A percentile compares a stretch with the other conserved stretches of the same genome.
These are phyloP conservation scores for Cosmia pyralina DNA, from an alignment of 2,888 invertebrate species.

Conservation along the genomic window DNA sequence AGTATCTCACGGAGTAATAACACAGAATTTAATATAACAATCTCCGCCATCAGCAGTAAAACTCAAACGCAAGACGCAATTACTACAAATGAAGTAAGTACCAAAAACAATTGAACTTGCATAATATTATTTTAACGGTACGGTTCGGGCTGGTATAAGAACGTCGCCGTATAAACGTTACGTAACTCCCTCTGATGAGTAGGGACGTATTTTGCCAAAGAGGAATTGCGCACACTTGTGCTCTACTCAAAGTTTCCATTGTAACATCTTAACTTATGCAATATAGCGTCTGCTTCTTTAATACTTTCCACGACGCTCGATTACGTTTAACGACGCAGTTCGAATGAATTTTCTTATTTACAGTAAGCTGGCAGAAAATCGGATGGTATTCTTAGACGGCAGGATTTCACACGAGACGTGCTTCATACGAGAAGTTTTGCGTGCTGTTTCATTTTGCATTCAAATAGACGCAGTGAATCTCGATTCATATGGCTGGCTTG, in stretches of 20 bases:
- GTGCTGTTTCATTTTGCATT: conserved; percentile 70
- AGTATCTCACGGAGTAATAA: conserved; percentile 5
- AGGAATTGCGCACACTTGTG: conserved; percentile 87
- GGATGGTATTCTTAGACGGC: conserved; percentile 78
- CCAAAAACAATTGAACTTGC: conserved; percentile 62
- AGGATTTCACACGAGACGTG: conserved; percentile 83
- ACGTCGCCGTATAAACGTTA: conserved; percentile 66
- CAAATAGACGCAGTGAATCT: conserved; percentile 58
- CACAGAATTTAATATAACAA: conserved; percentile 31
- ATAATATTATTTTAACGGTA: conserved; percentile 62
- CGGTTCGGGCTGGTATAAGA: conserved; percentile 46
- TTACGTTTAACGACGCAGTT: conserved; percentile 88
- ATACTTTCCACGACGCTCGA: conserved; percentile 89
- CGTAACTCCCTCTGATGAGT: conserved; percentile 79
- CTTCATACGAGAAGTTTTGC: conserved; percentile 80
- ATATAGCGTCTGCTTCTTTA: conserved; percentile 89
- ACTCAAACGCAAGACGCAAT: conserved; percentile 35
- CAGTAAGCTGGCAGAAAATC: conserved; percentile 86
- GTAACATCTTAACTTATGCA: conserved; percentile 89
- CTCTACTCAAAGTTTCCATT: conserved; percentile 87
- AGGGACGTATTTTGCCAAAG: conserved; percentile 80
- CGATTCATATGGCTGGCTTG: conserved; percentile 56
- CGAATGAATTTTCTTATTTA: conserved; percentile 89
- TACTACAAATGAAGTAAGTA: conserved; percentile 55
- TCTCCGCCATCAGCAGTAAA: conserved; percentile 35